These are phyloP conservation scores for Agrotis clavis DNA, from an alignment of 2,888 invertebrate genomes.

Conservation along the genomic window DNA sequence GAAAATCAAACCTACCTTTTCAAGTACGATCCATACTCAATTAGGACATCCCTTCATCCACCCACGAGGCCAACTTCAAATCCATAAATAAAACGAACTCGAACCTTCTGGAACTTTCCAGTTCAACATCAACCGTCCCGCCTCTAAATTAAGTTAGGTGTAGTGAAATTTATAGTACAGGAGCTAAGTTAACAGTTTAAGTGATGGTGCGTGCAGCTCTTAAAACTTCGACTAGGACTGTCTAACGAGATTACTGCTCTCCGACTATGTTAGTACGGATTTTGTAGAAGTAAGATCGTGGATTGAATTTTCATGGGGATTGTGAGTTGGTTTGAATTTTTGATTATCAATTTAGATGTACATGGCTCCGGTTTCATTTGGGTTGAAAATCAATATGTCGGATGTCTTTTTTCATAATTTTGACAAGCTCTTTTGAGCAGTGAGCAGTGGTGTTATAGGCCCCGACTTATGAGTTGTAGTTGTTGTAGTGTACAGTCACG, in stretches of 20 bases:
- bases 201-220: conserved; percentile 64
- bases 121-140: conserved; percentile 48
- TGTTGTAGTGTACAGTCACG: too few relatives aligned
- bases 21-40: neutral
- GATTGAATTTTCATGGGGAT: conserved; percentile 3
- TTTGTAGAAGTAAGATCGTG: conserved; percentile 9
- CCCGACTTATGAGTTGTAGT: too few relatives aligned
- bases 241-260: conserved; percentile 45
- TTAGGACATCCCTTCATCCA: neutral
- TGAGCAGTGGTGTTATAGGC: too few relatives aligned
- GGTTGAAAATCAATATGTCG: too few relatives aligned
- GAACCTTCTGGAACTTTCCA: conserved; percentile 33
- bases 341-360: too few relatives aligned
- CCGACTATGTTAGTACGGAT: conserved; percentile 28
- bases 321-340: too few relatives aligned
- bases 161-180: conserved; percentile 73
- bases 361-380: too few relatives aligned
- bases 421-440: too few relatives aligned
- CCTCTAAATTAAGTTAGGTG: conserved; percentile 70
- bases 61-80: conserved; percentile 5
- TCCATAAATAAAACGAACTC: conserved; percentile 46
- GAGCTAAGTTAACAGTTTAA: conserved; percentile 67
- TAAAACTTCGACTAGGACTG: conserved; percentile 42
- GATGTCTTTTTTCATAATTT: too few relatives aligned
- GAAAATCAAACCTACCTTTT: neutral